A percentile compares a stretch with the other conserved stretches of the same genome.
These are phyloP conservation scores for Drosophila hawaiiensis DNA, from an alignment of 2,888 invertebrate species.

Conservation along the genomic window DNA sequence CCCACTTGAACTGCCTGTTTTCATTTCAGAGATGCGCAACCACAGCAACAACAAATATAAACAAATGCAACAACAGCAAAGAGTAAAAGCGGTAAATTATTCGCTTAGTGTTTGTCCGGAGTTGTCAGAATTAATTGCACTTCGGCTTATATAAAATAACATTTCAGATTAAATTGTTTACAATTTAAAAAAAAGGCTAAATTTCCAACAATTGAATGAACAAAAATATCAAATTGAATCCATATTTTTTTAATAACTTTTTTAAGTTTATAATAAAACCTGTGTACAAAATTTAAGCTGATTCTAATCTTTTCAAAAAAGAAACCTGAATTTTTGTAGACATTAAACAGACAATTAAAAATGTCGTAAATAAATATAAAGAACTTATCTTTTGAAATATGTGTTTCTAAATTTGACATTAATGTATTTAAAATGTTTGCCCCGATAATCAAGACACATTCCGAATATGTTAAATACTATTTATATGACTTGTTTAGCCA, in stretches of 20 bases:
- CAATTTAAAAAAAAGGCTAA: background rate
- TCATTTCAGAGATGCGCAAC: conserved; percentile 49
- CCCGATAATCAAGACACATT: conserved; percentile 1
- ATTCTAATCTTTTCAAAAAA: background rate
- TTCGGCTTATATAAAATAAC: background rate
- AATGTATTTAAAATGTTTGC: background rate
- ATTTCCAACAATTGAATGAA: conserved; percentile 2
- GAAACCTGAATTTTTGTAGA: background rate
- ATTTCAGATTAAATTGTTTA: background rate
- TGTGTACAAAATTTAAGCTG: background rate
- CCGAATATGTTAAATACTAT: background rate
- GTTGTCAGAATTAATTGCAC: conserved; percentile 9
- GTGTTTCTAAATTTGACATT: background rate
- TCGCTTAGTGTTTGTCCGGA: conserved; percentile 19
- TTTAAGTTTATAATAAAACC: background rate
- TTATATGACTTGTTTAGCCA: background rate
- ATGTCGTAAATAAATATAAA: background rate
- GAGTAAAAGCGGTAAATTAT: conserved; percentile 15
- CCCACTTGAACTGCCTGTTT: conserved; percentile 38
- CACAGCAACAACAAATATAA: conserved; percentile 4
- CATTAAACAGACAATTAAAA: background rate
- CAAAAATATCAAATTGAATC: background rate
- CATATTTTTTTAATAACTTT: background rate
- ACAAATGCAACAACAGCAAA: conserved; percentile 7
- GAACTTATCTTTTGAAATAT: background rate